These are phyloP conservation scores for Metopolophium dirhodum DNA, from an alignment of 1,140 invertebrate genomes.

Conservation along the genomic window DNA sequence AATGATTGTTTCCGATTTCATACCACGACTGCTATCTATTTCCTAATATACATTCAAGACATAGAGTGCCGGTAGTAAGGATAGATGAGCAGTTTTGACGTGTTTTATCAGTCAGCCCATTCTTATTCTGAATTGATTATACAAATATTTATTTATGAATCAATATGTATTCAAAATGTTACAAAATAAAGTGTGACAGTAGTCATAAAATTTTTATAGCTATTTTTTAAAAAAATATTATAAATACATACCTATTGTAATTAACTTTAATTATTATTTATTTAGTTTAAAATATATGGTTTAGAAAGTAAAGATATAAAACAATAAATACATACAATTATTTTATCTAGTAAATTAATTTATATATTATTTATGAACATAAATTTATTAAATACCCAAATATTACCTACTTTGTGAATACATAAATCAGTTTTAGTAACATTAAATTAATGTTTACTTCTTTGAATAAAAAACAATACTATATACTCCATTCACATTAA, in stretches of 20 bases:
- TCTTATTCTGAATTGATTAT: too few species aligned
- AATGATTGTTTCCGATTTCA: neutral
- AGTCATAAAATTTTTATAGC: neutral
- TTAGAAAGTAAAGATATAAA: neutral
- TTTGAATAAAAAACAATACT: neutral
- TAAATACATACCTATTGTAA: neutral
- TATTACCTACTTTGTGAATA: neutral
- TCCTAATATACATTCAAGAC: too few species aligned
- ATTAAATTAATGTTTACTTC: neutral
- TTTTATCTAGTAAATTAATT: neutral
- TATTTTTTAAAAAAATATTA: too few species aligned
- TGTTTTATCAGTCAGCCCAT: too few species aligned
- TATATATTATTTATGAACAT: neutral
- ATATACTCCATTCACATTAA: too few species aligned
- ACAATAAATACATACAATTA: neutral
- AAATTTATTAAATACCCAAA: neutral
- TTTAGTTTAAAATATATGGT: neutral
- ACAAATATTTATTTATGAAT: neutral
- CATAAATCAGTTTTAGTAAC: neutral
- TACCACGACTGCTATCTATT: neutral
- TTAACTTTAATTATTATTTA: slow-evolving; percentile 1
- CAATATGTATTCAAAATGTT: neutral
- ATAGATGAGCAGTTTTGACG: too few species aligned
- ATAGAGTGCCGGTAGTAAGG: too few species aligned
- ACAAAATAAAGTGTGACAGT: neutral